A percentile compares a stretch with the other conserved stretches of the same genome.
phyloP scores from a whole-genome alignment of 2,888 invertebrate genomes.

The Gasteruption jaculator region DNA sequence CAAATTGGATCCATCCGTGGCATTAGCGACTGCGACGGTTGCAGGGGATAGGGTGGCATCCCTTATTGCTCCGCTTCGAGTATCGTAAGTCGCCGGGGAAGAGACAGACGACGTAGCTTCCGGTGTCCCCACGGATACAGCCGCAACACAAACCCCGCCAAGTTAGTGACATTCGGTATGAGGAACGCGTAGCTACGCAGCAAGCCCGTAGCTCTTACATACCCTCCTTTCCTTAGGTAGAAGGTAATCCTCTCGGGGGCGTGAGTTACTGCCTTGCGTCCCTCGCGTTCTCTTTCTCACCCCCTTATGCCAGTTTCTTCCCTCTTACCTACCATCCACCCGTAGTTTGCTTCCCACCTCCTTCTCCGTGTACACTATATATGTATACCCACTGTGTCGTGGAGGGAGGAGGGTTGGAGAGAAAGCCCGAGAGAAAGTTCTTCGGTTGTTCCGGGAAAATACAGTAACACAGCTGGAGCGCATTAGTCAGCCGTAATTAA shows the following conservation, averaged over 20 bases:
- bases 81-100: too few relatives aligned
- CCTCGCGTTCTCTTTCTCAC: constrained; percentile 22
- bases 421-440: constrained; percentile 26
- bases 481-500: constrained; percentile 50
- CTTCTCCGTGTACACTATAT: constrained; percentile 8
- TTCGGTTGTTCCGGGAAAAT: too few relatives aligned
- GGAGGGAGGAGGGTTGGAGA: constrained; percentile 20
- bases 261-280: constrained; percentile 44
- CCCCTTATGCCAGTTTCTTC: constrained; percentile 9
- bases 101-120: too few relatives aligned
- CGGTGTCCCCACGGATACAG: constrained; percentile 28
- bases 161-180: constrained; percentile 51
- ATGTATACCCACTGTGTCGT: constrained; percentile 1
- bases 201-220: constrained; percentile 49
- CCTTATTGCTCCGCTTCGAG: too few relatives aligned
- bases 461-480: constrained; percentile 44
- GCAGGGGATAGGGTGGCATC: too few relatives aligned
- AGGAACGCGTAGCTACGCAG: constrained; percentile 53
- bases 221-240: constrained; percentile 45
- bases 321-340: constrained; percentile 7
- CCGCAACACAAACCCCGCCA: constrained; percentile 37
- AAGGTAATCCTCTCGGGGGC: constrained; percentile 53
- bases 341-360: constrained; percentile 12
- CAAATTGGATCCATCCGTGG: too few relatives aligned
- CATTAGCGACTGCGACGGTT: too few relatives aligned